Conservation (phyloP, 1,140 invertebrate species). For the Drosophila orena region DNA sequence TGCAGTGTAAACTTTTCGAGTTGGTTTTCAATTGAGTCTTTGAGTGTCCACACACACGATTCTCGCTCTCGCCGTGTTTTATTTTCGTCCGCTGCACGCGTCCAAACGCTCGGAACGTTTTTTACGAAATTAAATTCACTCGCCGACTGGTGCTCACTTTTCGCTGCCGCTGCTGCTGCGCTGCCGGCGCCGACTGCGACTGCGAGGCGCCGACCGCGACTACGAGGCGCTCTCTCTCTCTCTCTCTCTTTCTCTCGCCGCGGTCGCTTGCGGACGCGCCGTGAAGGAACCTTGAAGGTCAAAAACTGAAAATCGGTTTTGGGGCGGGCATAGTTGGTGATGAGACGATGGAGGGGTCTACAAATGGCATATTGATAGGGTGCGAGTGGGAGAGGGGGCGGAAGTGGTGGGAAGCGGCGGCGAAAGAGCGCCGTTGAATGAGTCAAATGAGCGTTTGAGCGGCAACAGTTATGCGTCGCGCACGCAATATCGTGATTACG, state of each 20-base stretch:
- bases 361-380: background rate
- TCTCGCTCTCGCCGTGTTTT: conserved; percentile 34
- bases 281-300: conserved; percentile 85
- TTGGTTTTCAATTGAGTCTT: conserved; percentile 19
- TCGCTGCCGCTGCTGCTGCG: conserved; percentile 37
- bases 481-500: too few relatives aligned
- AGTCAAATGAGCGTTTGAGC: conserved; percentile 20
- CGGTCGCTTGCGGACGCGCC: conserved; percentile 24
- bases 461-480: background rate
- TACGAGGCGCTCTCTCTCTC: conserved; percentile 30
- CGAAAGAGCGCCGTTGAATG: background rate
- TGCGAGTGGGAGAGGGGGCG: conserved; percentile 1
- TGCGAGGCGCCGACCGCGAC: conserved; percentile 24
- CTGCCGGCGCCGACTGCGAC: conserved; percentile 22
- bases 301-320: conserved; percentile 83
- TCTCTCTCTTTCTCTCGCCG: background rate
- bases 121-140: conserved; percentile 79
- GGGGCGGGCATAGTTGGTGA: conserved; percentile 56
- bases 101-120: conserved; percentile 79
- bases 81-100: conserved; percentile 79
- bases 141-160: conserved; percentile 53
- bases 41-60: conserved; percentile 2
- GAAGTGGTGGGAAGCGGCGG: background rate
- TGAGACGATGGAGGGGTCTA: conserved; percentile 21
- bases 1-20: background rate